Conservation (phyloP, 1,140 invertebrate species). For the Halictus rubicundus region DNA sequence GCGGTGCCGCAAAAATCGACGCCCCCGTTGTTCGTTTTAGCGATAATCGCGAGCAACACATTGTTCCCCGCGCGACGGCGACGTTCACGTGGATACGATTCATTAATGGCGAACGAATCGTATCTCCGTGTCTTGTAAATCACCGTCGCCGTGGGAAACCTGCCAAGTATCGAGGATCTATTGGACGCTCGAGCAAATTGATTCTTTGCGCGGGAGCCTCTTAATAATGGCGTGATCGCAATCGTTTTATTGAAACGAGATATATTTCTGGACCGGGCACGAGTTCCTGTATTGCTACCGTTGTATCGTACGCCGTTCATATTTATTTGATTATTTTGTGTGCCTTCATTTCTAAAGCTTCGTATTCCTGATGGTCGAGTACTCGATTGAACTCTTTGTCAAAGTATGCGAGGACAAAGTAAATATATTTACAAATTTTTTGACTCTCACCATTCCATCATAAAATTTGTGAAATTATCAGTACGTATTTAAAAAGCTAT, state of each 20-base stretch:
- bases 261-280: too few species aligned
- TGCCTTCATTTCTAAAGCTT: too few species aligned
- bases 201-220: slow-evolving; percentile 30
- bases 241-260: neutral
- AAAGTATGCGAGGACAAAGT: too few species aligned
- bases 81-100: slow-evolving; percentile 6
- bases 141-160: slow-evolving; percentile 36
- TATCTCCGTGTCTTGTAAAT: slow-evolving; percentile 9
- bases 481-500: too few species aligned
- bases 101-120: slow-evolving; percentile 13
- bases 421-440: too few species aligned
- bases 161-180: slow-evolving; percentile 34
- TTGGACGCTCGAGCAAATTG: slow-evolving; percentile 28
- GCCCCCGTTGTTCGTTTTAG: neutral
- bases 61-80: neutral
- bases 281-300: too few species aligned
- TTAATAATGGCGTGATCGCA: slow-evolving; percentile 22
- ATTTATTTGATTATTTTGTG: too few species aligned
- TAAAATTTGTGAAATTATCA: too few species aligned
- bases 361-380: too few species aligned
- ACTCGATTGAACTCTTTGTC: too few species aligned
- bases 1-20: neutral
- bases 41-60: neutral
- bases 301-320: too few species aligned
- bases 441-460: too few species aligned